phyloP scores from a whole-genome alignment of 2,888 invertebrate species.

The Helicoverpa assulta region DNA sequence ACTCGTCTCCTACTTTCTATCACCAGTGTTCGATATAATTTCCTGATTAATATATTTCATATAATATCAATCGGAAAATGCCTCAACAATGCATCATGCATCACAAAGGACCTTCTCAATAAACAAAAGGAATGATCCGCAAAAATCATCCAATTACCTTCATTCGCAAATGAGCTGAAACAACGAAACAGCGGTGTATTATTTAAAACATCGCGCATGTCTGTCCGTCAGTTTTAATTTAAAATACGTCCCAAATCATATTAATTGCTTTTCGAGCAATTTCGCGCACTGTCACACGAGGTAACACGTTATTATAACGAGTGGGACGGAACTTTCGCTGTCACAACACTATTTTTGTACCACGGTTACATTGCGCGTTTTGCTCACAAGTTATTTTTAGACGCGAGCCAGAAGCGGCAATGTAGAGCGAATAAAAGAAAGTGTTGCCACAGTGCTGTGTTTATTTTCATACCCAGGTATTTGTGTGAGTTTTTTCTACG shows the following conservation, averaged over 20 bases:
- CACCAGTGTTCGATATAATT: too few relatives aligned
- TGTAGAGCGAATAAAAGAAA: constrained; percentile 43
- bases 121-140: constrained; percentile 20
- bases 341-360: constrained; percentile 64
- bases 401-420: constrained; percentile 13
- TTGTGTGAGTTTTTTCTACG: constrained; percentile 54
- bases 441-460: constrained; percentile 10
- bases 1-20: too few relatives aligned
- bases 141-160: constrained; percentile 22
- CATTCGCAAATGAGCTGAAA: constrained; percentile 44
- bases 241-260: constrained; percentile 67
- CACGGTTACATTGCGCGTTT: constrained; percentile 46
- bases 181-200: constrained; percentile 54
- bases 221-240: constrained; percentile 66
- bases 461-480: constrained; percentile 59
- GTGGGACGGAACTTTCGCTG: constrained; percentile 56
- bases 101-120: constrained; percentile 6
- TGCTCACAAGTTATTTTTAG: background rate
- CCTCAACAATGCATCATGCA: background rate
- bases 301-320: constrained; percentile 73
- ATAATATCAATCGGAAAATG: background rate
- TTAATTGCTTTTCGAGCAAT: constrained; percentile 84
- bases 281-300: constrained; percentile 80
- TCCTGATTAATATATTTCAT: too few relatives aligned
- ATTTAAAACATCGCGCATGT: constrained; percentile 63